Percentiles rank a stretch among this genome's conserved stretches.
Evolutionary conservation across 2,888 invertebrate genomes (phyloP).

Genomic region (Himalopsyche kuldschensis): DNA sequence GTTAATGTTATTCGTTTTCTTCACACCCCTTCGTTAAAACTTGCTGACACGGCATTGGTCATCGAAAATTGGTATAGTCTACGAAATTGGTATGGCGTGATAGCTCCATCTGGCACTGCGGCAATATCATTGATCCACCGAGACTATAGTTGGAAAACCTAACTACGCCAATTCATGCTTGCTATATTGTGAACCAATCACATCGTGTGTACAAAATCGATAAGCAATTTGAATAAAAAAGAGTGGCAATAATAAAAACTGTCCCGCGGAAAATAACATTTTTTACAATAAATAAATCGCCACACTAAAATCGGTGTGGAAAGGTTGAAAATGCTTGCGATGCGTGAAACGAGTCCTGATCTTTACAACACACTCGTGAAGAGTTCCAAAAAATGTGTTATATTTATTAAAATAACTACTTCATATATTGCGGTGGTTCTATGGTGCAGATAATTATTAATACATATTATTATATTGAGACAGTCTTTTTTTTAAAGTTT

Average conservation of each 20-base stretch:
- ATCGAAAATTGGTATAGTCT: neutral
- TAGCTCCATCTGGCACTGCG: slow-evolving; percentile 29
- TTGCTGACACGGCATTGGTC: neutral
- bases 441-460: too few relatives aligned
- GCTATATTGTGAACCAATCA: neutral
- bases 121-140: slow-evolving; percentile 30
- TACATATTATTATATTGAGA: too few relatives aligned
- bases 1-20: neutral
- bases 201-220: neutral
- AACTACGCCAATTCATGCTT: neutral
- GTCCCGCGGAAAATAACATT: too few relatives aligned
- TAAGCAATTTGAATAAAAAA: neutral
- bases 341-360: too few relatives aligned
- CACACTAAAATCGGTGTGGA: too few relatives aligned
- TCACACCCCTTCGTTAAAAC: neutral
- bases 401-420: too few relatives aligned
- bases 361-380: too few relatives aligned
- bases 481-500: too few relatives aligned
- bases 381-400: too few relatives aligned
- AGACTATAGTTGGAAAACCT: neutral
- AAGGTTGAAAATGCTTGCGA: too few relatives aligned
- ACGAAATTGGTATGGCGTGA: slow-evolving; percentile 16
- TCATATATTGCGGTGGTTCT: too few relatives aligned
- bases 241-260: neutral
- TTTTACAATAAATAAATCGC: too few relatives aligned